Conservation (phyloP, 1,140 invertebrate genomes). For the Apocrypta bakeri region DNA sequence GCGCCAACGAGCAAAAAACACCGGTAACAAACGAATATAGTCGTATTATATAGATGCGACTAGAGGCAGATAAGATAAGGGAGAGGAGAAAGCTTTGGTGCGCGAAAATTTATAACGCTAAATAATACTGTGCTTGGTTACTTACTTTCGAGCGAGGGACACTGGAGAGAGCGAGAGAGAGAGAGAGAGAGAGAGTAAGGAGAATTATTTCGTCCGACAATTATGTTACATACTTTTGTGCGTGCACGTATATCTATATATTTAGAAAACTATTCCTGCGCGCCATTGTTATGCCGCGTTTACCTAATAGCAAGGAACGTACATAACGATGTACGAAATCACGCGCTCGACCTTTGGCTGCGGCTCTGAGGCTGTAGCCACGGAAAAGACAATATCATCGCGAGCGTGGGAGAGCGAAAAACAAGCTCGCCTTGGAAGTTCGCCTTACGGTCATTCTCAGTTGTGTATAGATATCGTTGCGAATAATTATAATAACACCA, state of each 20-base stretch:
- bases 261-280: too few species aligned
- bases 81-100: not conserved
- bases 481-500: conserved; percentile 14
- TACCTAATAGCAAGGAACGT: not conserved
- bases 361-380: not conserved
- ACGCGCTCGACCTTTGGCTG: conserved; percentile 32
- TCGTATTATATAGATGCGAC: not conserved
- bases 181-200: too few species aligned
- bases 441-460: conserved; percentile 14
- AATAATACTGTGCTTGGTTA: too few species aligned
- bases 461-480: not conserved
- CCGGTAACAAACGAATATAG: not conserved
- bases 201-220: too few species aligned
- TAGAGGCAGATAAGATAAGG: conserved; percentile 3
- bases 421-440: conserved; percentile 44
- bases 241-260: too few species aligned
- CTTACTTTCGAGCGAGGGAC: not conserved
- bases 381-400: conserved; percentile 25
- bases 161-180: too few species aligned
- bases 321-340: conserved; percentile 9
- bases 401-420: conserved; percentile 45
- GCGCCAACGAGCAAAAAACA: not conserved
- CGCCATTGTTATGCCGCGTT: too few species aligned
- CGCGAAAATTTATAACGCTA: not conserved
- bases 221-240: too few species aligned